Conservation (phyloP, 2,797 vertebrate genomes). For the Rousettus madagascariensis region DNA sequence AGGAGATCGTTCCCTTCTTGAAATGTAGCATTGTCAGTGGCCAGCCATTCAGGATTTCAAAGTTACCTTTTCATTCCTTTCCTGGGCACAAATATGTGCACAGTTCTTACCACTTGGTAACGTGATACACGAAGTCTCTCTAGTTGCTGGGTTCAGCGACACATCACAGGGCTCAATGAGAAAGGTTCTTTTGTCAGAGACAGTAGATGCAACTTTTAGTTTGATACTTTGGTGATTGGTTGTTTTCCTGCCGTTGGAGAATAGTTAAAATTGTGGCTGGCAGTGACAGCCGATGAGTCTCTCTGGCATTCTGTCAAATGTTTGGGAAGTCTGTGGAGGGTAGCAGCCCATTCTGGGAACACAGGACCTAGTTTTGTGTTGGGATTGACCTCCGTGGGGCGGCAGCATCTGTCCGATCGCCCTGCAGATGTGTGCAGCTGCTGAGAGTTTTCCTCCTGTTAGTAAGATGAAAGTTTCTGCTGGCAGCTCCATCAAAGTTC, state of each 20-base stretch:
- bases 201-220: conserved; percentile 52
- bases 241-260: conserved; percentile 45
- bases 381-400: neutral
- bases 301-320: conserved; percentile 39
- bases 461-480: conserved; percentile 64
- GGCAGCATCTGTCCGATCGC: conserved; percentile 27
- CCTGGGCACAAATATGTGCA: neutral
- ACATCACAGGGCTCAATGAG: neutral
- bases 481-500: conserved; percentile 50
- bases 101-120: conserved; percentile 49
- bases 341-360: conserved; percentile 16
- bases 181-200: conserved; percentile 60
- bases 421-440: conserved; percentile 61
- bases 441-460: neutral
- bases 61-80: conserved; percentile 77
- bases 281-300: conserved; percentile 58
- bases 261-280: conserved; percentile 49
- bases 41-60: conserved; percentile 55
- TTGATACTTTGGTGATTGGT: conserved; percentile 44
- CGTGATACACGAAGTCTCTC: conserved; percentile 27
- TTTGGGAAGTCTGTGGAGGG: conserved; percentile 59
- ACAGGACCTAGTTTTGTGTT: conserved; percentile 9
- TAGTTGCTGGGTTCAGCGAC: conserved; percentile 47
- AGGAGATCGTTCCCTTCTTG: conserved; percentile 78
- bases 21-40: conserved; percentile 25